Base-by-base conservation (phyloP, 2,888 invertebrate species). In the Deilephila porcellus region DNA sequence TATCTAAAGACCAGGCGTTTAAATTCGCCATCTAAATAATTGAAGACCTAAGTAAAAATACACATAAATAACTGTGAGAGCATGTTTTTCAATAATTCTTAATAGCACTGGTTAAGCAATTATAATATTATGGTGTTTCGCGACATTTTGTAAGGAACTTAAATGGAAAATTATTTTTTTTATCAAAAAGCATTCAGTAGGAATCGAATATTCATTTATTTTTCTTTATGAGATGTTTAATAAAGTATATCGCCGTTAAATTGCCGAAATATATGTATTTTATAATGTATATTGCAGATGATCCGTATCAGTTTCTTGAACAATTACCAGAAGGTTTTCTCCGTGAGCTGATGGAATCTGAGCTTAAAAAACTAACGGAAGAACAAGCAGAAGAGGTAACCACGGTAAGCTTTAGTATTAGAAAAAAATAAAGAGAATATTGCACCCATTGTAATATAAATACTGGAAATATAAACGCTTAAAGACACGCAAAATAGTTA, bases 231-330 rank as follows among this genome's bases (percentile, higher is more conserved):
- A 37, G 37, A 37, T 8, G 37, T 8, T 8, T 37, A 11, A 11
- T 8, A 37, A 37, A 37, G 37, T 37, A 37, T 8, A 37, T 7
- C 8, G 32, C 5, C 34, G 19, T 63, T 34, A 6, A n/a, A 19
- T 32, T 19, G 19, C 19, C 19, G 5, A 45, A 25, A 20, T 34
- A 14, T 60, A 45, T 45, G 3, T 29, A 25, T 25, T 25, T 25
- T 25, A 25, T 25, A 1, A 25, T 25, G 25, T 25, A 25, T 25
- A 25, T 86, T 83, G 62, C 81, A 92, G 93, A 91, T 80, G 91
- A 94, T 72, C 93, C 93, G 0, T 94, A 94, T 77, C 93, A 93
- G 76, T 94, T 94, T 74, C 74, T 94, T 78, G 88, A 92, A 3
- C 79, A 91, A n/a, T 76, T 93, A 4, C 91, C 94, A 0, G 89